Evolutionary conservation across 2,797 vertebrate genomes (phyloP).

Genomic region (Sylvilagus floridanus): DNA sequence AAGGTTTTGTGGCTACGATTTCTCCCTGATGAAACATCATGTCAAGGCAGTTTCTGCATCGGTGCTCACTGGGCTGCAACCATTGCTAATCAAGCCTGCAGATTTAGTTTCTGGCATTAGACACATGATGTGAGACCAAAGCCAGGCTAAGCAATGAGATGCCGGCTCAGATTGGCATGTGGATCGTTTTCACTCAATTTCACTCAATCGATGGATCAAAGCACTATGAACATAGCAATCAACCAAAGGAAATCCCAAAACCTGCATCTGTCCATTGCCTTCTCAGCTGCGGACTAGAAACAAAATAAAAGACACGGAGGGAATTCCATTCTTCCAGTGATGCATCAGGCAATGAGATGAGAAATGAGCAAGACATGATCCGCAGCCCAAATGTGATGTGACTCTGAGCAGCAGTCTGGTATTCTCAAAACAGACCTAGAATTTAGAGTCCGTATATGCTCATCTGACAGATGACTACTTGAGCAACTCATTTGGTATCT

Average conservation of each 20-base stretch:
- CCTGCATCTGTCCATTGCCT: not conserved
- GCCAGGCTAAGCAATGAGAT: conserved; percentile 24
- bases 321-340: conserved; percentile 12
- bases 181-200: conserved; percentile 66
- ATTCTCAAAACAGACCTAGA: not conserved
- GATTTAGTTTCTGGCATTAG: conserved; percentile 59
- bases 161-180: conserved; percentile 20
- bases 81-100: conserved; percentile 66
- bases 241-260: conserved; percentile 67
- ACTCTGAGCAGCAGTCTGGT: not conserved
- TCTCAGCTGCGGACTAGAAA: conserved; percentile 8
- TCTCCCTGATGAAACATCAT: not conserved
- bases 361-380: conserved; percentile 20
- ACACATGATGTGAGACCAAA: conserved; percentile 54
- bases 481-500: conserved; percentile 12
- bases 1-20: not conserved
- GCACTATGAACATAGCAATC: conserved; percentile 23
- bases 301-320: not conserved
- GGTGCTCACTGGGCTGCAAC: conserved; percentile 50
- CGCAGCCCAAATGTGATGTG: not conserved
- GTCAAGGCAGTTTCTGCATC: not conserved
- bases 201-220: conserved; percentile 58
- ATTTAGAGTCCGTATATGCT: not conserved
- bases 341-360: conserved; percentile 16
- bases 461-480: not conserved